Conservation (phyloP, 1,140 invertebrate genomes). For the Sesamia nonagrioides region DNA sequence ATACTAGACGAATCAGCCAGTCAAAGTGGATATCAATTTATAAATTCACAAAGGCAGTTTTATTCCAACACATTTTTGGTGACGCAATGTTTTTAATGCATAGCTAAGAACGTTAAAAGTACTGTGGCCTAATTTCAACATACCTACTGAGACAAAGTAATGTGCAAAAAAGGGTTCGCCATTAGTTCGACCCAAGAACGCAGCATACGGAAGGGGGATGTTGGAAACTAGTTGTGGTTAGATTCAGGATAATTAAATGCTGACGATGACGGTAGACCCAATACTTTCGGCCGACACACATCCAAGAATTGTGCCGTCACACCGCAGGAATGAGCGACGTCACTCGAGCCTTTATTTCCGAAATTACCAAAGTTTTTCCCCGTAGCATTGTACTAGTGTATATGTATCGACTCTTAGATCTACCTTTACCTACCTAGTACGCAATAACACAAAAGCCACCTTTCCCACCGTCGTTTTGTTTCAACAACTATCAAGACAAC, state of each 20-base stretch:
- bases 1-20: background rate
- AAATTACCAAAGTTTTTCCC: background rate
- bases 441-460: background rate
- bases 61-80: background rate
- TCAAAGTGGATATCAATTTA: slow-evolving; percentile 11
- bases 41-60: slow-evolving; percentile 20
- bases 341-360: background rate
- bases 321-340: background rate
- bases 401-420: background rate
- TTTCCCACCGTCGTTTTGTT: slow-evolving; percentile 1
- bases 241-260: background rate
- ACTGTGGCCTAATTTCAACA: background rate
- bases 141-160: background rate
- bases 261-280: background rate
- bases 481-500: slow-evolving; percentile 13
- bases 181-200: background rate
- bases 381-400: background rate
- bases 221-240: background rate
- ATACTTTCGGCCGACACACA: background rate
- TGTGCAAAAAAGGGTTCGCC: background rate
- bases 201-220: background rate
- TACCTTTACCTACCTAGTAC: background rate
- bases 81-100: background rate
- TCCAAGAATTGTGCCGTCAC: background rate
- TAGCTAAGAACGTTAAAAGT: background rate